Base-by-base conservation (phyloP, 2,888 invertebrate genomes). In the Phyto melanocephala region DNA sequence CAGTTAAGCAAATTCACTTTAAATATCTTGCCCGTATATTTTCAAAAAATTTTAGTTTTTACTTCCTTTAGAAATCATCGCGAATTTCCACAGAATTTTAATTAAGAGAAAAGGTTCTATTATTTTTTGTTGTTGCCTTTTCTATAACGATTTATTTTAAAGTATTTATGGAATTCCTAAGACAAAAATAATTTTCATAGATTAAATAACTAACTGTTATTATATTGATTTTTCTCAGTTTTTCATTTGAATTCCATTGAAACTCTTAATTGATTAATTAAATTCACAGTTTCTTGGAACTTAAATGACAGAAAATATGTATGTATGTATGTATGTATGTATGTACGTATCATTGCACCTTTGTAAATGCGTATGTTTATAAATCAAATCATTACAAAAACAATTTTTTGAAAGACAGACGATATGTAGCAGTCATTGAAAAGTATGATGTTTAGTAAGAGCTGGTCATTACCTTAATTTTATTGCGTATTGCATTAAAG, bases 31-130 rank as follows among this genome's bases (percentile, higher is more conserved):
- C 20, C 11, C 10, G 6, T 6, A 45, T 56, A 37, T 58, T 37
- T 37, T 37, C 37, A 11, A 35, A 35, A 35, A 11, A 17, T 2
- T n/a, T n/a, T n/a, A n/a, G 7, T 7, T 17, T 22, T 60, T 60
- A 40, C 10, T 24, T 52, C 17, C 3, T 13, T 11, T 17, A 28
- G 13, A 37, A 47, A 47, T 50, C 37, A 24, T 75, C 67, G 76
- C 58, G 76, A 76, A 67, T 56, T 60, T 50, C 8, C 40, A 67
- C 76, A 76, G 58, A 22, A 5, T 47, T 65, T 33, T 47, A 20
- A 2, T 11, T 33, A 33, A 56, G 17, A 17, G 4, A 28, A 56
- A 56, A 52, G 17, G 15, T 33, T 40, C 50, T 42, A 17, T 68
- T 17, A 22, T 52, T 60, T 40, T 2, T 20, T 58, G n/a, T n/a